Base-by-base conservation (phyloP, 2,888 invertebrate genomes). In the Athalia rosae region DNA sequence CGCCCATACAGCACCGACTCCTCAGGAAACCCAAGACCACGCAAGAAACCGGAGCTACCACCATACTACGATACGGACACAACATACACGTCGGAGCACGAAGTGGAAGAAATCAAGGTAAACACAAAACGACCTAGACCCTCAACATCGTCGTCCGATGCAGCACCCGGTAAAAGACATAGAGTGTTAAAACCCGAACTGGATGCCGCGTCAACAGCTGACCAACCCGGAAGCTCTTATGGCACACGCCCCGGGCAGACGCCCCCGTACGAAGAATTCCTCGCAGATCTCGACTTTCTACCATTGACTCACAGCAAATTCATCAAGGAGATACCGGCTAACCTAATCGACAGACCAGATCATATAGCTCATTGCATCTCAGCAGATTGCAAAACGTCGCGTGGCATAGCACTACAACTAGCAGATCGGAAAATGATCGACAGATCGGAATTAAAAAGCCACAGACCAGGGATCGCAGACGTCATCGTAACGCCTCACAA, bases 321-420 rank as follows among this genome's bases (percentile, higher is more conserved):
- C 8, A 47, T 77, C 28, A n/a, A 71, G 50, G 41, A 66, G 62
- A 64, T 64, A 9, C 74, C 78, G 43, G 71, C 59, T 6, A n/a
- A 77, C 47, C 15, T 64, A 7, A 1, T 47, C 3, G 15, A 2
- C 13, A n/a, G 47, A 9, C 13, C 45, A 64, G 47, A 15, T 47
- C 45, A 64, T 15, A 0, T 64, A 8, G 64, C 64, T 4, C 64
- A 47, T 5, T 62, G 43, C n/a, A 62, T 62, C 41, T 62, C 62
- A 62, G 43, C 62, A 0, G 43, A 62, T 9, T 62, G 28, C 62
- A 3, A 62, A n/a, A n/a, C 62, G 1, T 62, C 43, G 7, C 43
- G 6, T 4, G 62, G 62, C 6, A 3, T 62, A 4, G 62, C 62
- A n/a, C 41, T n/a, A 4, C 62, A 7, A 28, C 28, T 28, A 28